Evolutionary conservation across 2,888 invertebrate genomes (phyloP).

Genomic region (Tetheella fluctuosa): DNA sequence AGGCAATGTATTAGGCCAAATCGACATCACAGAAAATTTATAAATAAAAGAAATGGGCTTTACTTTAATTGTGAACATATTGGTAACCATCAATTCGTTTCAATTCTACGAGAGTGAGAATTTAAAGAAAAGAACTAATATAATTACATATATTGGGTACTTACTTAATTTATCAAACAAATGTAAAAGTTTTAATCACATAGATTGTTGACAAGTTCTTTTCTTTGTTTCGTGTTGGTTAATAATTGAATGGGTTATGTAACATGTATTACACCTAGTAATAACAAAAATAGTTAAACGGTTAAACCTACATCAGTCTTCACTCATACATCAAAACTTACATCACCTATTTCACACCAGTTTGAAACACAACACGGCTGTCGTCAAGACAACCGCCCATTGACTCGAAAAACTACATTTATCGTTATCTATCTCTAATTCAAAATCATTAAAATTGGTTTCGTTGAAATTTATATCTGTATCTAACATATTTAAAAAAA

Average conservation of each 20-base stretch:
- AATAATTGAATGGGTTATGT: constrained; percentile 33
- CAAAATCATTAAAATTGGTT: background rate
- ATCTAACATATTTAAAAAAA: too few species aligned
- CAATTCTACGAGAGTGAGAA: too few species aligned
- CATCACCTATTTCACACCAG: background rate
- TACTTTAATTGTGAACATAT: too few species aligned
- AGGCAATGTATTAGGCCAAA: background rate
- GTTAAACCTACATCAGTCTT: constrained; percentile 76
- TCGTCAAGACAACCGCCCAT: background rate
- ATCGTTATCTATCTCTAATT: background rate
- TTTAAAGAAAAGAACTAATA: background rate
- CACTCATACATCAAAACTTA: constrained; percentile 64
- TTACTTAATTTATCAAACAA: background rate
- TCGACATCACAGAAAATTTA: background rate
- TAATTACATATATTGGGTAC: background rate
- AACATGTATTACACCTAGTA: constrained; percentile 51
- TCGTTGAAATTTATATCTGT: background rate
- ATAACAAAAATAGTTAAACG: constrained; percentile 64
- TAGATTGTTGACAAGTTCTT: background rate
- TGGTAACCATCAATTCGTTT: too few species aligned
- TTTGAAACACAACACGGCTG: background rate
- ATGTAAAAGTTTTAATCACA: background rate
- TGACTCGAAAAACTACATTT: too few species aligned
- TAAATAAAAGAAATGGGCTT: background rate
- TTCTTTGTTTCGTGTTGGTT: background rate